Base-by-base conservation (phyloP, 2,888 invertebrate genomes). In the Drosophila imparisetae region DNA sequence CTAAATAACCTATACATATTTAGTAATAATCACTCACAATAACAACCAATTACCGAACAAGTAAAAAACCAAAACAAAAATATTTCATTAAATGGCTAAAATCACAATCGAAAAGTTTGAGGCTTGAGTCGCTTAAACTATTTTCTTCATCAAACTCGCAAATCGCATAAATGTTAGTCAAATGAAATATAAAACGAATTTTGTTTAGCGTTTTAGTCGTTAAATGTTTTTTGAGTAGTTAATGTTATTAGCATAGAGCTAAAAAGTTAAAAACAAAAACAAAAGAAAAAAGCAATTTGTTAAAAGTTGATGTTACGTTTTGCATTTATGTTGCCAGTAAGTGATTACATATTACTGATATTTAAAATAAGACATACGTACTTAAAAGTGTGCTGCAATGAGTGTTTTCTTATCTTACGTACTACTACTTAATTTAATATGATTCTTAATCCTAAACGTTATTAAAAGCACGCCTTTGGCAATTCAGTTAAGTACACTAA, bases 241-340 rank as follows among this genome's bases (percentile, higher is more conserved):
- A 73, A 53, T 72, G 58, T 79, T 80, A 62, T 63, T 72, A 77
- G 78, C 65, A 38, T 53, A 60, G 34, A 50, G 49, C 66, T 36
- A 30, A 68, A 42, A 60, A 60, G 53, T 30, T 48, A 30, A 49
- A 21, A 53, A n/a, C 27, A 48, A 55, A 40, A 42, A n/a, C 13
- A 50, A 32, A n/a, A 62, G 13, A 54, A 34, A 55, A 48, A 63
- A 29, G 5, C 29, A 45, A 68, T 86, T 59, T 77, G 73, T 83
- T 88, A 52, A 61, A 66, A 66, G 71, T 83, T 75, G 75, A 69
- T 72, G 85, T 85, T 85, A 77, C 65, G 72, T 79, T 87, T 68
- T 82, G 77, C 88, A 88, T 88, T 90, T 88, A 75, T 72, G 75
- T 89, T 84, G 87, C 82, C 66, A 72, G 11, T 71, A 63, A 75